A percentile compares a stretch with the other conserved stretches of the same genome.
phyloP scores from a whole-genome alignment of 2,797 vertebrate species.

The Lutra lutra region DNA sequence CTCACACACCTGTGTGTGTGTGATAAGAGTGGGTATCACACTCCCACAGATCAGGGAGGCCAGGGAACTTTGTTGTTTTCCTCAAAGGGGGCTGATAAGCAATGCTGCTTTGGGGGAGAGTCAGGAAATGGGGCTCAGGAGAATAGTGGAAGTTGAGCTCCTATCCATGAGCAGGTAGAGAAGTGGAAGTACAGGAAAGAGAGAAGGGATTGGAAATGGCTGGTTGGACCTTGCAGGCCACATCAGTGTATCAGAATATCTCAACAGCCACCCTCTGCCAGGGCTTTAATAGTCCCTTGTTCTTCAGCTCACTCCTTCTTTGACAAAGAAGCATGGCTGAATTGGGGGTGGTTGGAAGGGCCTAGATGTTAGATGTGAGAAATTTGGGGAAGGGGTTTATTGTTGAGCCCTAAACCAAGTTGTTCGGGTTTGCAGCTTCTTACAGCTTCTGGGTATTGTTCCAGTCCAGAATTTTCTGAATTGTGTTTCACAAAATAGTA shows the following conservation, averaged over 20 bases:
- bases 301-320: background rate
- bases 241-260: accelerated
- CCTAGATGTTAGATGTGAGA: background rate
- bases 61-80: background rate
- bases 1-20: background rate
- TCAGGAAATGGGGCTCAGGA: background rate
- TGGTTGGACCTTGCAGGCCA: background rate
- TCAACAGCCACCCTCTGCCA: background rate
- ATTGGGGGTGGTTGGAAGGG: background rate
- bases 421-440: background rate
- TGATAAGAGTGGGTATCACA: background rate
- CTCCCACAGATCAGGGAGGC: too few relatives aligned
- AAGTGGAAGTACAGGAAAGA: background rate
- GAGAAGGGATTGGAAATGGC: background rate
- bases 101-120: background rate
- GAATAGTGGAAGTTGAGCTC: background rate
- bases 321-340: background rate
- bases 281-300: background rate
- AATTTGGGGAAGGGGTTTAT: background rate
- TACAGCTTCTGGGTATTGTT: background rate
- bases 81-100: background rate
- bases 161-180: background rate
- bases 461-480: background rate
- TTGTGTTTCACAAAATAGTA: background rate
- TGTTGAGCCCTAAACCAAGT: background rate